Conservation (phyloP, 2,797 vertebrate genomes). For the Sitta carolinensis region DNA sequence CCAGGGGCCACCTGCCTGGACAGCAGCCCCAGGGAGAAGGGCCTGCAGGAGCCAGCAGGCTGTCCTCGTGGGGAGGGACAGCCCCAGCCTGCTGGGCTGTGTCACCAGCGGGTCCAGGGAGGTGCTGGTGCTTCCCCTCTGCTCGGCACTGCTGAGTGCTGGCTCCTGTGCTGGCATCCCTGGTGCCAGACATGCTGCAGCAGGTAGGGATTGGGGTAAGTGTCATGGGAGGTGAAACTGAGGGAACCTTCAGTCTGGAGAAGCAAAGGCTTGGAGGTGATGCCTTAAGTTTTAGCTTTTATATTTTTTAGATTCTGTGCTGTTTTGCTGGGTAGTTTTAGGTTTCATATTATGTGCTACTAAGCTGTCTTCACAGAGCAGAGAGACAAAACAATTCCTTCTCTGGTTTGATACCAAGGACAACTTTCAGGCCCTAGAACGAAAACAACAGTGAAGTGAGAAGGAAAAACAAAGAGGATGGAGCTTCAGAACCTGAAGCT, state of each 20-base stretch:
- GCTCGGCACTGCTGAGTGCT: background rate
- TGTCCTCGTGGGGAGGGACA: background rate
- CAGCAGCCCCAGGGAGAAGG: background rate
- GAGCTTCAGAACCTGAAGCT: too few species aligned
- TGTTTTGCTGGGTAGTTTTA: too few species aligned
- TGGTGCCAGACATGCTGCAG: background rate
- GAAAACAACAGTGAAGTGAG: too few species aligned
- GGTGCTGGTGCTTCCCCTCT: background rate
- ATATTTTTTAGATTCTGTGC: too few species aligned
- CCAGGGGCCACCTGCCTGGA: background rate
- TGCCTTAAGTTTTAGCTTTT: background rate
- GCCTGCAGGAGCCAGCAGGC: background rate
- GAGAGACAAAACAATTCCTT: too few species aligned
- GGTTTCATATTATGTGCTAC: too few species aligned
- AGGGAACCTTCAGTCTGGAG: background rate
- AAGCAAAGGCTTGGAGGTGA: background rate
- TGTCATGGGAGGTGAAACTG: accelerated
- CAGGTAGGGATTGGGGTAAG: background rate
- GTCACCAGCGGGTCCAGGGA: accelerated
- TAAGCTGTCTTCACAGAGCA: too few species aligned
- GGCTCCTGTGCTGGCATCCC: background rate
- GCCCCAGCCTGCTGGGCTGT: background rate
- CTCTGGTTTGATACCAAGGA: too few species aligned
- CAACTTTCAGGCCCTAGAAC: too few species aligned
- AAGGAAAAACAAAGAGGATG: too few species aligned